A percentile compares a stretch with the other conserved stretches of the same genome.
phyloP scores from a whole-genome alignment of 2,113 vertebrate species.

The Cheirogaleus medius region DNA sequence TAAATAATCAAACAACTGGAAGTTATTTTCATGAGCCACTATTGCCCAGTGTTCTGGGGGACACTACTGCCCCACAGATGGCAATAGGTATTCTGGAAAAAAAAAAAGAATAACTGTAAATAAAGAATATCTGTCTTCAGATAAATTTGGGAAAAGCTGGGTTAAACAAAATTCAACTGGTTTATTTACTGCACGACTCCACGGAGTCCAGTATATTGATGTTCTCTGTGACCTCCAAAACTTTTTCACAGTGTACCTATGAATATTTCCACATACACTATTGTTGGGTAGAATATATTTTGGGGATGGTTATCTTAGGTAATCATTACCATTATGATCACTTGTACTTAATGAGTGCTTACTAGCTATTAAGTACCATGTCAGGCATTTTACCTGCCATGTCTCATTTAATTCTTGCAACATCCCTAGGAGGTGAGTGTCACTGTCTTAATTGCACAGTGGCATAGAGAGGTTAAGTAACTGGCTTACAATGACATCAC shows the following conservation, averaged over 20 bases:
- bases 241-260: not conserved
- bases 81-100: not conserved
- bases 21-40: not conserved
- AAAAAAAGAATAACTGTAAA: no score
- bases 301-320: not conserved
- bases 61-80: not conserved
- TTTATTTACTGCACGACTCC: not conserved
- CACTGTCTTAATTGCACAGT: not conserved
- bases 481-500: not conserved
- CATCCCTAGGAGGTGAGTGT: not conserved
- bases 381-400: not conserved
- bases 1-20: not conserved
- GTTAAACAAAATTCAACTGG: not conserved
- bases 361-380: not conserved
- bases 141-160: not conserved
- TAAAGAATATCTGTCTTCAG: not conserved
- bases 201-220: no score
- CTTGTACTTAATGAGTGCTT: not conserved
- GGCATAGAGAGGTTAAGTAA: not conserved
- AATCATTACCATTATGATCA: not conserved
- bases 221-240: not conserved
- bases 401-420: not conserved
- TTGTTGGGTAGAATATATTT: not conserved
- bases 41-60: not conserved
- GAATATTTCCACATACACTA: not conserved